phyloP scores from a whole-genome alignment of 2,797 vertebrate species.

The Oryzias sinensis region DNA sequence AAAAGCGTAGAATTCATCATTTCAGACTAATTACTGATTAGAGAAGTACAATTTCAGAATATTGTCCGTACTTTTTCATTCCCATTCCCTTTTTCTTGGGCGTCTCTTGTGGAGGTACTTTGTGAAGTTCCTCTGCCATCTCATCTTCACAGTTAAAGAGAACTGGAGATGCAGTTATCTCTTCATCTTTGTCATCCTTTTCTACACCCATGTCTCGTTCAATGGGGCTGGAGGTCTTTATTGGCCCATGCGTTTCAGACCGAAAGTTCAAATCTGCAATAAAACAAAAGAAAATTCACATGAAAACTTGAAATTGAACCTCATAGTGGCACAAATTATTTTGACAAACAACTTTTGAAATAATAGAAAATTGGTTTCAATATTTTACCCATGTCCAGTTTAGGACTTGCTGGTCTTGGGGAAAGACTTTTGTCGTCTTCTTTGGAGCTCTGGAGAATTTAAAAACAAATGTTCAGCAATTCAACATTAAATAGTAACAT shows the following conservation, averaged over 20 bases:
- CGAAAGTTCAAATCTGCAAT: slow-evolving; percentile 38
- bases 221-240: slow-evolving; percentile 75
- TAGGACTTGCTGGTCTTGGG: slow-evolving; percentile 1
- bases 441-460: slow-evolving; percentile 31
- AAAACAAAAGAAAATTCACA: neutral
- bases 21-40: no score
- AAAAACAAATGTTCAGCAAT: neutral
- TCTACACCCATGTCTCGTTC: slow-evolving; percentile 7
- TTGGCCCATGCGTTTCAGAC: slow-evolving; percentile 47
- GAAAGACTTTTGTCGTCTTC: slow-evolving; percentile 1
- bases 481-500: neutral
- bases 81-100: slow-evolving; percentile 1
- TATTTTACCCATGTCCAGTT: slow-evolving; percentile 41
- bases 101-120: slow-evolving; percentile 8
- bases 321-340: neutral
- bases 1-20: no score
- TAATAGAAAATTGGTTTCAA: neutral
- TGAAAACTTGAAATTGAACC: neutral
- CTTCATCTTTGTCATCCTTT: slow-evolving; percentile 7
- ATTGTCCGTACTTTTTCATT: slow-evolving; percentile 40
- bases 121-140: slow-evolving; percentile 20
- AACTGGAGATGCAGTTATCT: slow-evolving; percentile 42
- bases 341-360: neutral
- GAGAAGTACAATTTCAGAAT: neutral
- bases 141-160: slow-evolving; percentile 51